A percentile compares a stretch with the other conserved stretches of the same genome.
These are phyloP conservation scores for Melolontha melolontha DNA, from an alignment of 2,888 invertebrate species.

Conservation along the genomic window DNA sequence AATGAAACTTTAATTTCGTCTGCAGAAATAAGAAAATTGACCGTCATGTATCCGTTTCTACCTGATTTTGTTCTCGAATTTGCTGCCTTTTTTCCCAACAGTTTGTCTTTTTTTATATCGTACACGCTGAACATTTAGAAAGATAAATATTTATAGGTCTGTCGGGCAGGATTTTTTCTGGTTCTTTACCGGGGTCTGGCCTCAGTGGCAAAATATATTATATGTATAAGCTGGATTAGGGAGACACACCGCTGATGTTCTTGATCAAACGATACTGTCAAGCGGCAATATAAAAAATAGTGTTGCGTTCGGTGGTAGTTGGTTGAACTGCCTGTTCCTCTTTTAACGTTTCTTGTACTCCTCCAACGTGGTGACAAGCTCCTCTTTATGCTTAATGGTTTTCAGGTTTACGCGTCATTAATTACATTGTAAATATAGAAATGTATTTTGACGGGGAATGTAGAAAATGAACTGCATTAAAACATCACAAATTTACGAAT, in stretches of 20 bases:
- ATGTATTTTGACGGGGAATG: constrained; percentile 27
- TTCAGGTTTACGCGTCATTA: constrained; percentile 42
- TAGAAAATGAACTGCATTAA: constrained; percentile 25
- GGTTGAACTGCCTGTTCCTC: constrained; percentile 19
- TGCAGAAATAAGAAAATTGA: constrained; percentile 28
- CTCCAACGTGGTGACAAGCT: constrained; percentile 24
- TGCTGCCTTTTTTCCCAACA: constrained; percentile 4
- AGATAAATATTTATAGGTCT: constrained; percentile 40
- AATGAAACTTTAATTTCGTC: constrained; percentile 30
- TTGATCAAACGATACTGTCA: constrained; percentile 54
- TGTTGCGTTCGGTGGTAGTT: constrained; percentile 14
- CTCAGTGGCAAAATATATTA: constrained; percentile 51
- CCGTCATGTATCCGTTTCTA: constrained; percentile 27
- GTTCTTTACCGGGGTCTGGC: constrained; percentile 17
- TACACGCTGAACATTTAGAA: not conserved
- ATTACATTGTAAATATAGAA: constrained; percentile 41
- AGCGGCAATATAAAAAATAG: constrained; percentile 50
- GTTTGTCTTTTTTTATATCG: constrained; percentile 2
- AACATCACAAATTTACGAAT: constrained; percentile 35
- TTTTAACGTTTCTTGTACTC: constrained; percentile 2
- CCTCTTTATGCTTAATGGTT: constrained; percentile 40
- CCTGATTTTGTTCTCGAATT: constrained; percentile 22
- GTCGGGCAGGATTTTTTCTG: constrained; percentile 29
- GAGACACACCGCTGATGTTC: constrained; percentile 50
- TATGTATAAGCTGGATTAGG: constrained; percentile 48